Percentiles rank a stretch among this genome's conserved stretches.
Conservation (phyloP, 2,113 vertebrate genomes). For the rat (Rattus norvegicus) region GRCr8 NC_086020.1:177287001-177287500, state of each 20-base stretch:
- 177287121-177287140: background rate
- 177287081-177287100: background rate
- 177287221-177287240: background rate
- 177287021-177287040: too few relatives aligned
- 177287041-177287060: background rate
- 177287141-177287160: background rate
- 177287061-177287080: accelerated
- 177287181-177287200: background rate
- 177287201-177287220: background rate
- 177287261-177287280: background rate
- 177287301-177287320: background rate
- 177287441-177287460: constrained; percentile 8
- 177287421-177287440: background rate
- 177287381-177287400: background rate
- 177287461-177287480: constrained; percentile 54
- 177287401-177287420: background rate
- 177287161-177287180: background rate
- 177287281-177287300: background rate
- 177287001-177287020: background rate
- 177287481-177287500: background rate
- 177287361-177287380: background rate
- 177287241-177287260: background rate
- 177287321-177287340: background rate
- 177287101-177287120: background rate
- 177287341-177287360: background rate